Percentiles rank a stretch among this genome's conserved stretches.
Evolutionary conservation across 1,140 invertebrate species (phyloP).

Genomic region (Drosophila orosa): DNA sequence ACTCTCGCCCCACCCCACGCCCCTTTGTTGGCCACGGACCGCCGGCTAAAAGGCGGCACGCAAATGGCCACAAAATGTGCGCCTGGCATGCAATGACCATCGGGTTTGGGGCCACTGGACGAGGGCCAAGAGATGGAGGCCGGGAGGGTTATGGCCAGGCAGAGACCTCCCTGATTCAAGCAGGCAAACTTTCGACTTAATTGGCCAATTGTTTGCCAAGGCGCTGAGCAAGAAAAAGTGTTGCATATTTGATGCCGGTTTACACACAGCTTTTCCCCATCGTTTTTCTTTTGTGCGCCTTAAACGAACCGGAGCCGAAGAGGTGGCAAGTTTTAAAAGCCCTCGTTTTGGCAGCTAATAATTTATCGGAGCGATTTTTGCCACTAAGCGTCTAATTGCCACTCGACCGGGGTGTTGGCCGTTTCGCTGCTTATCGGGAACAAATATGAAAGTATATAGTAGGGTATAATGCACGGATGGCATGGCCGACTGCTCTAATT

Average conservation of each 20-base stretch:
- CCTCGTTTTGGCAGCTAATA: constrained; percentile 45
- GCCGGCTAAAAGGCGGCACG: constrained; percentile 56
- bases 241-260: constrained; percentile 67
- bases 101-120: constrained; percentile 22
- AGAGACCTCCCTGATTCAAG: constrained; percentile 11
- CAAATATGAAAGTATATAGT: constrained; percentile 17
- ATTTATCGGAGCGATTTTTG: constrained; percentile 44
- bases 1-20: neutral
- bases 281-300: neutral
- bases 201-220: constrained; percentile 78
- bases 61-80: constrained; percentile 74
- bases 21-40: constrained; percentile 13
- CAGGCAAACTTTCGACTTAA: constrained; percentile 74
- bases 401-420: constrained; percentile 13
- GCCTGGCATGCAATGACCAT: constrained; percentile 67
- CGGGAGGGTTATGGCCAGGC: neutral
- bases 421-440: constrained; percentile 16
- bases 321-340: constrained; percentile 42
- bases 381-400: constrained; percentile 40
- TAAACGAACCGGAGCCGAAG: constrained; percentile 5
- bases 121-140: neutral
- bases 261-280: constrained; percentile 15
- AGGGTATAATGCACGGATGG: constrained; percentile 14
- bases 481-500: constrained; percentile 41
- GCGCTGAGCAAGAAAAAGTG: constrained; percentile 66